These are phyloP conservation scores for Macaria notata DNA, from an alignment of 2,888 invertebrate genomes.

Conservation along the genomic window DNA sequence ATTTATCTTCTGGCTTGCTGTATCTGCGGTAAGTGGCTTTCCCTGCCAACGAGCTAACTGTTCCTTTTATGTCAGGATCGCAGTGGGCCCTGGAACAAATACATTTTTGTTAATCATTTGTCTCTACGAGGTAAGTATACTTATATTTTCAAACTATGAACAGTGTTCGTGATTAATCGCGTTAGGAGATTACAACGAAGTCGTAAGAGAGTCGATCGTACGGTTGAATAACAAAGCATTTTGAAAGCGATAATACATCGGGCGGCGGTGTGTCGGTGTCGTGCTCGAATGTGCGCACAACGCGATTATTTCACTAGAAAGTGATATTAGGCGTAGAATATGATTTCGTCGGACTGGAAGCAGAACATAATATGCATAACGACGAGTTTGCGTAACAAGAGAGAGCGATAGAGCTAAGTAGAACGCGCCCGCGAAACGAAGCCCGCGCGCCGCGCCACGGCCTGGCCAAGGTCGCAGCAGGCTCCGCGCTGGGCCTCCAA, in stretches of 20 bases:
- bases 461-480: conserved; percentile 55
- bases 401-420: conserved; percentile 71
- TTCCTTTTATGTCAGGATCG: conserved; percentile 80
- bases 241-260: conserved; percentile 35
- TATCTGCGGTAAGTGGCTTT: conserved; percentile 63
- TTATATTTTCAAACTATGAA: not conserved
- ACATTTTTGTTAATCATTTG: conserved; percentile 23
- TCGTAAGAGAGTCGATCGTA: conserved; percentile 7
- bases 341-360: conserved; percentile 64
- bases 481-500: conserved; percentile 21
- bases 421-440: conserved; percentile 76
- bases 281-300: conserved; percentile 37
- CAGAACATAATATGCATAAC: conserved; percentile 78
- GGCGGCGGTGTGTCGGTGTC: conserved; percentile 25
- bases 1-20: conserved; percentile 60
- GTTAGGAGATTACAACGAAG: conserved; percentile 1
- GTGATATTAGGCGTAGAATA: conserved; percentile 63
- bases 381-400: conserved; percentile 80
- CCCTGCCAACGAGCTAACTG: conserved; percentile 63
- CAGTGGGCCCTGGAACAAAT: conserved; percentile 75
- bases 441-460: conserved; percentile 55
- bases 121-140: not conserved
- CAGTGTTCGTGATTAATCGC: conserved; percentile 3
- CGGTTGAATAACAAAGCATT: conserved; percentile 27
- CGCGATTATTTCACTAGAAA: conserved; percentile 63